Evolutionary conservation across 2,113 vertebrate genomes (phyloP).

Genomic region (Reinhardtius hippoglossoides): DNA sequence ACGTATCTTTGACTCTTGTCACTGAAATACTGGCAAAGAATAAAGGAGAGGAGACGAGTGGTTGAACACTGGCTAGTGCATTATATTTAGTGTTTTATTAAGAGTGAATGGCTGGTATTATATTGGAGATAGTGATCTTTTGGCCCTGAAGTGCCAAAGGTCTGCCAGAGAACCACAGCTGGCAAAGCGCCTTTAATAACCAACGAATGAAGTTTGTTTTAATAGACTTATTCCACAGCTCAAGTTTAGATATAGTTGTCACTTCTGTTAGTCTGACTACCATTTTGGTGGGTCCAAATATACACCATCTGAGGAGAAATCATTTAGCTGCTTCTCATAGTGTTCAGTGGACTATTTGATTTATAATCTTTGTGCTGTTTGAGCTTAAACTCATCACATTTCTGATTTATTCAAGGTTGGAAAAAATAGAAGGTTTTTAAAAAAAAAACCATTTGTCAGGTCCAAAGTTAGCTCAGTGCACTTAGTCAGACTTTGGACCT

Average conservation of each 20-base stretch:
- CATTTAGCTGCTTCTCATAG: slow-evolving; percentile 35
- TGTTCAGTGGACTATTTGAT: slow-evolving; percentile 45
- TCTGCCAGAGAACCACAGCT: slow-evolving; percentile 50
- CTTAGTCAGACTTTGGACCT: slow-evolving; percentile 74
- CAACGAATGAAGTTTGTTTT: slow-evolving; percentile 25
- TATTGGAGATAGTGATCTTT: slow-evolving; percentile 58
- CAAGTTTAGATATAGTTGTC: slow-evolving; percentile 21
- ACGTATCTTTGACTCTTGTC: slow-evolving; percentile 39
- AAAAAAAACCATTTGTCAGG: slow-evolving; percentile 46
- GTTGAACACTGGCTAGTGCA: slow-evolving; percentile 12
- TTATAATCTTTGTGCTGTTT: slow-evolving; percentile 55
- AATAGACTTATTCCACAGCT: slow-evolving; percentile 7
- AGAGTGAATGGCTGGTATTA: slow-evolving; percentile 44
- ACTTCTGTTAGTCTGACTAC: slow-evolving; percentile 28
- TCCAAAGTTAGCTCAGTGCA: slow-evolving; percentile 71
- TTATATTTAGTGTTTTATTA: slow-evolving; percentile 56
- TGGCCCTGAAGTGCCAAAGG: slow-evolving; percentile 46
- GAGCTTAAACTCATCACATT: slow-evolving; percentile 62
- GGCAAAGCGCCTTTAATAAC: slow-evolving; percentile 35
- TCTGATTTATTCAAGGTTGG: slow-evolving; percentile 67
- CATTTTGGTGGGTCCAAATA: slow-evolving; percentile 30
- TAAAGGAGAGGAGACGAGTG: slow-evolving; percentile 5
- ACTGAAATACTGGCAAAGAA: slow-evolving; percentile 32
- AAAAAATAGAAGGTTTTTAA: slow-evolving; percentile 61
- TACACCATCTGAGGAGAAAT: slow-evolving; percentile 25